Percentiles rank a stretch among this genome's conserved stretches.
phyloP scores from a whole-genome alignment of 2,888 invertebrate species.

The Colletes collaris region DNA sequence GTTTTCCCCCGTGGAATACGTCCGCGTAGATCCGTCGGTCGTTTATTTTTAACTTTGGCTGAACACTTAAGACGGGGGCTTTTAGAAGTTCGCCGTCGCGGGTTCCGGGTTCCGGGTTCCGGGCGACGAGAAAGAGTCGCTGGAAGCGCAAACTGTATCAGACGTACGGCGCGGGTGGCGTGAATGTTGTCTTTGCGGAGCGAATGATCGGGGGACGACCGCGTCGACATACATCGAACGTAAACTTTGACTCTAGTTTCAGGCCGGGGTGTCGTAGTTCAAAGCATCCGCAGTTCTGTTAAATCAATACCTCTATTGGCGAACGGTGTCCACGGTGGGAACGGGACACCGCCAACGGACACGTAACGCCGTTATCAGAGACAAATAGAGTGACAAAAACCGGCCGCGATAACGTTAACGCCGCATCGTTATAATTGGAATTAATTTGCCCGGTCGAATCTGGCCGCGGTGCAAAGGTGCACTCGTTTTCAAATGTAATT shows the following conservation, averaged over 20 bases:
- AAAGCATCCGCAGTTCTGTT: conserved; percentile 56
- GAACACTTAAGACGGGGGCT: conserved; percentile 39
- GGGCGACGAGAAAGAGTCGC: conserved; percentile 7
- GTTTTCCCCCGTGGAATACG: conserved; percentile 4
- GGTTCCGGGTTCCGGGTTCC: conserved; percentile 5
- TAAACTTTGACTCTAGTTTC: conserved; percentile 51
- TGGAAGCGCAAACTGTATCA: conserved; percentile 7
- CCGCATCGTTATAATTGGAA: background rate
- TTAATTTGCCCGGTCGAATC: conserved; percentile 22
- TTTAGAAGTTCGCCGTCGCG: conserved; percentile 29
- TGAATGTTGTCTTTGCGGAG: conserved; percentile 12
- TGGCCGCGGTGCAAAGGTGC: background rate
- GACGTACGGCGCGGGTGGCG: background rate
- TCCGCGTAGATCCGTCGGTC: conserved; percentile 5
- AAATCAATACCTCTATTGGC: conserved; percentile 60
- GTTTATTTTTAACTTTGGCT: conserved; percentile 42
- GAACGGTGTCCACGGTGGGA: conserved; percentile 6
- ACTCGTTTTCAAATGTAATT: too few species aligned
- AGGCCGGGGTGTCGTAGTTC: conserved; percentile 52
- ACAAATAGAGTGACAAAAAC: conserved; percentile 40
- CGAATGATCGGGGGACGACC: conserved; percentile 15
- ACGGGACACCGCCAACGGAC: conserved; percentile 27
- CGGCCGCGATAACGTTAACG: background rate
- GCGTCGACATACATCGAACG: conserved; percentile 20
- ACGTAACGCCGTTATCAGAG: conserved; percentile 33